Base-by-base conservation (phyloP, 1,140 invertebrate genomes). In the Meteorus sp. region DNA sequence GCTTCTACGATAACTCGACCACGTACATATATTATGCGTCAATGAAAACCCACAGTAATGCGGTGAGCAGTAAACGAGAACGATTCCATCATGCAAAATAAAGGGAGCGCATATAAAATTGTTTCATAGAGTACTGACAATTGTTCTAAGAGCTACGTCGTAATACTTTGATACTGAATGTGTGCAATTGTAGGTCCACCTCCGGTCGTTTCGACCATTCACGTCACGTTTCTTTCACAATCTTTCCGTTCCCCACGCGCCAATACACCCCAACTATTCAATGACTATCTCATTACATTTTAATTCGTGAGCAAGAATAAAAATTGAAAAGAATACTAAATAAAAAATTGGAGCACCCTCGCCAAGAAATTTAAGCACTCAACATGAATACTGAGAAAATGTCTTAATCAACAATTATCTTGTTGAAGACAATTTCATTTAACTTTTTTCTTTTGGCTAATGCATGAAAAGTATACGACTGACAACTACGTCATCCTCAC, bases 141-240 rank as follows among this genome's bases (percentile, higher is more conserved):
- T 58, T 31, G 52, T 59, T 65, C 39, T 29, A 60, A 54, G n/a
- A n/a, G 57, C 44, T 50, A 25, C 45, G 45, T 43, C 58, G 56
- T 44, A 62, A 60, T 62, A 41, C 41, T 45, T n/a, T n/a, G n/a
- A n/a, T n/a, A n/a, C 56, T 4, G 29, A 35, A 56, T 15, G n/a
- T 64, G 39, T 55, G 39, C 62, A 48, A 62, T 61, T 67, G 59
- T 65, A 50, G 59, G 51, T 60, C 61, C 64, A 64, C 62, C 64
- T 68, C 62, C 64, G 45, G 43, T 60, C 51, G 41, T 59, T 56
- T 55, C 48, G 31, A 17, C 25, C 20, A 22, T 63, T 54, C 29
- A 50, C 43, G 56, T 33, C 35, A 8, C 31, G 53, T 50, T 60
- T 37, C 59, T 60, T 54, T 60, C 59, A 55, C 53, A 60, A 60